phyloP scores from a whole-genome alignment of 2,888 invertebrate genomes.

The Melitaea athalia region DNA sequence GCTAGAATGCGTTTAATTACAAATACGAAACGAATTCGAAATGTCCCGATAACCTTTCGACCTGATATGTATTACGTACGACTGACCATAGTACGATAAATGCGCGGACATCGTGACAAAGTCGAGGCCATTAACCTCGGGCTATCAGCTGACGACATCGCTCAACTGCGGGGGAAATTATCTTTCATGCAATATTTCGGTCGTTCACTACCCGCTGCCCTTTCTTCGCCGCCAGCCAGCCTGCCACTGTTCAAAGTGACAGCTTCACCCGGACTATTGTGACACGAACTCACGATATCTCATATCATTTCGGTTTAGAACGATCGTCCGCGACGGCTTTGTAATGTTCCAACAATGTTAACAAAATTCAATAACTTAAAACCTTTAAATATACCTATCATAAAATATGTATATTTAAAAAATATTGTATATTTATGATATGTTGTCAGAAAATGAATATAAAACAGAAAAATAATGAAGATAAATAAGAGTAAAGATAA shows the following conservation, averaged over 20 bases:
- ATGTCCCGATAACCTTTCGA: slow-evolving; percentile 69
- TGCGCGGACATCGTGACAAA: slow-evolving; percentile 72
- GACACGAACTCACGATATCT: not conserved
- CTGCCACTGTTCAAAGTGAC: slow-evolving; percentile 4
- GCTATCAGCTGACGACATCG: slow-evolving; percentile 80
- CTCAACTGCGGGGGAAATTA: slow-evolving; percentile 68
- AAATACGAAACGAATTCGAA: slow-evolving; percentile 37
- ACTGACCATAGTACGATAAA: slow-evolving; percentile 58
- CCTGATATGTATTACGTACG: slow-evolving; percentile 50
- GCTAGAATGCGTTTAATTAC: slow-evolving; percentile 32
- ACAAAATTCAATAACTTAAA: not conserved
- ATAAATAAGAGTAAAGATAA: slow-evolving; percentile 12
- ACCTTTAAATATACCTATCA: not conserved
- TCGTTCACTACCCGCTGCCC: slow-evolving; percentile 57
- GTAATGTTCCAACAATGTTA: not conserved
- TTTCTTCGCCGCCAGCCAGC: slow-evolving; percentile 33
- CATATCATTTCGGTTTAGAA: not conserved
- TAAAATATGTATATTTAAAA: not conserved
- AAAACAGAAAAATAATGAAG: not conserved
- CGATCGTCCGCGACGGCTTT: not conserved
- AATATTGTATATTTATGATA: not conserved
- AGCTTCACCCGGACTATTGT: not conserved
- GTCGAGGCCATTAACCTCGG: slow-evolving; percentile 73
- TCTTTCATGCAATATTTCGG: slow-evolving; percentile 73
- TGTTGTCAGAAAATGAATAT: not conserved